Percentiles rank a stretch among this genome's conserved stretches.
Conservation (phyloP, 2,888 invertebrate genomes). For the Polyommatus icarus region DNA sequence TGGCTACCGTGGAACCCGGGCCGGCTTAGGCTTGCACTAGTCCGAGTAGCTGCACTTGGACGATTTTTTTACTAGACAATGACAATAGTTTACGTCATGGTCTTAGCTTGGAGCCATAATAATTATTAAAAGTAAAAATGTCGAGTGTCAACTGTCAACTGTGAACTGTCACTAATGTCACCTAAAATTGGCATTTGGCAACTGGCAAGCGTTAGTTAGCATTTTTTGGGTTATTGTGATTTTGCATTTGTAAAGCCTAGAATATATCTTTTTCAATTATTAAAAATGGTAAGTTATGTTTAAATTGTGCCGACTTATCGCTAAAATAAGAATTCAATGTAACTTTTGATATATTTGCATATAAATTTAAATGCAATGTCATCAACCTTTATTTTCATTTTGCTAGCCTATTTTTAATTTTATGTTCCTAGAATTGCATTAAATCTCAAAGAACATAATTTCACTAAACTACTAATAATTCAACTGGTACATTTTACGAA, state of each 20-base stretch:
- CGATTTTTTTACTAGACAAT: too few species aligned
- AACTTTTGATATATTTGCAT: not conserved
- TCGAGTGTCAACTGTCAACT: not conserved
- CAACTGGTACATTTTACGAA: not conserved
- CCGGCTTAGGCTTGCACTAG: too few species aligned
- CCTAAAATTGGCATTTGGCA: not conserved
- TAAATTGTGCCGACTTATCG: not conserved
- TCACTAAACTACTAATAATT: not conserved
- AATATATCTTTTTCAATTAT: not conserved
- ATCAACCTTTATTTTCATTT: not conserved
- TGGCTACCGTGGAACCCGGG: too few species aligned
- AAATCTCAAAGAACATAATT: not conserved
- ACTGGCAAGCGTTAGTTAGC: not conserved
- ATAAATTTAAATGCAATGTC: conserved; percentile 10
- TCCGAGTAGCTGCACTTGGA: too few species aligned
- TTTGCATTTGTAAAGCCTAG: not conserved
- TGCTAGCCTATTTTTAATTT: not conserved
- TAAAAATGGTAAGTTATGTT: conserved; percentile 5
- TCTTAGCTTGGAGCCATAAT: not conserved
- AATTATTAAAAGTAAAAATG: not conserved
- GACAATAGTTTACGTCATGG: too few species aligned
- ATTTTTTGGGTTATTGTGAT: not conserved
- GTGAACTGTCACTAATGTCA: not conserved
- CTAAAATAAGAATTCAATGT: not conserved
- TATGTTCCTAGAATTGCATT: not conserved